A percentile compares a stretch with the other conserved stretches of the same genome.
These are phyloP conservation scores for Strigops habroptila DNA, from an alignment of 2,113 vertebrate genomes.

Conservation along the genomic window DNA sequence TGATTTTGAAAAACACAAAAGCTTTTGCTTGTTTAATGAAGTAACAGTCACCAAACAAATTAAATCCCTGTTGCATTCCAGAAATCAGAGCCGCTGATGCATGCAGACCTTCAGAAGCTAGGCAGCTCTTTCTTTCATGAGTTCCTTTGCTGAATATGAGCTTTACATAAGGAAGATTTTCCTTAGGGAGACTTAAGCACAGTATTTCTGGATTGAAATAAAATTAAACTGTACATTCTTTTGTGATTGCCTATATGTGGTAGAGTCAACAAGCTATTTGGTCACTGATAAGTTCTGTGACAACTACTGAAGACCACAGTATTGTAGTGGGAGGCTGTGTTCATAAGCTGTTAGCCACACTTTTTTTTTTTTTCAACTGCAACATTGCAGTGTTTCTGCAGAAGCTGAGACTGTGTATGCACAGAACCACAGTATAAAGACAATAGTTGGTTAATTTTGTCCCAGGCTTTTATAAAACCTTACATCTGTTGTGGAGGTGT, in stretches of 20 bases:
- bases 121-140: neutral
- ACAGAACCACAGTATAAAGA: neutral
- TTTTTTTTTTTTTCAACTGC: neutral
- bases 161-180: neutral
- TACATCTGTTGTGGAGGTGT: neutral
- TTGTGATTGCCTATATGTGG: neutral
- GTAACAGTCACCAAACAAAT: neutral
- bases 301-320: neutral
- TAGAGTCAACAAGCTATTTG: neutral
- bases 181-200: neutral
- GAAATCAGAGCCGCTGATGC: neutral
- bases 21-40: neutral
- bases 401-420: neutral
- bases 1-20: neutral
- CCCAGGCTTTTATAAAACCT: neutral
- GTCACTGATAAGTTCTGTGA: neutral
- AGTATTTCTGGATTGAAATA: neutral
- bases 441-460: conserved; percentile 35
- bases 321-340: neutral
- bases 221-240: conserved; percentile 1
- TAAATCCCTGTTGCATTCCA: neutral
- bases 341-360: neutral
- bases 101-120: neutral
- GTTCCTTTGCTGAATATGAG: neutral
- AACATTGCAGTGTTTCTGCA: neutral